A percentile compares a stretch with the other conserved stretches of the same genome.
Evolutionary conservation across 2,888 invertebrate species (phyloP).

Genomic region (Patella pellucida): DNA sequence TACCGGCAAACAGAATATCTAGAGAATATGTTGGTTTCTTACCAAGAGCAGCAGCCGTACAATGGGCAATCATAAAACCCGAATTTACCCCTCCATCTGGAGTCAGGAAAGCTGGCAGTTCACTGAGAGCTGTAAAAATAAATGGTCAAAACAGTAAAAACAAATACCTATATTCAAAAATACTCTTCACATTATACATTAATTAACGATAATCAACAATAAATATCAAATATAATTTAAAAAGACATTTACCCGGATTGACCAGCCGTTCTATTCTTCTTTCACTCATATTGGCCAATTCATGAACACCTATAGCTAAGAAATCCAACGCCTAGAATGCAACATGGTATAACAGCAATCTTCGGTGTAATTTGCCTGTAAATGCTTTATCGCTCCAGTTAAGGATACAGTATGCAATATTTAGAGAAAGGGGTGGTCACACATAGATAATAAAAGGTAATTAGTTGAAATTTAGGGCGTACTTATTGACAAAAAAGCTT

Average conservation of each 20-base stretch:
- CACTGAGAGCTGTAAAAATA: conserved; percentile 74
- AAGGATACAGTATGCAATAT: no score
- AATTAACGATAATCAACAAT: background rate
- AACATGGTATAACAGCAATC: background rate
- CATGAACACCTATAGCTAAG: conserved; percentile 78
- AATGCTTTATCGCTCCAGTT: no score
- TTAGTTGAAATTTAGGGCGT: no score
- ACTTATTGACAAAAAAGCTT: no score
- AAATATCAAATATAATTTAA: background rate
- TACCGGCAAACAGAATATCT: no score
- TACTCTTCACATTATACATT: background rate
- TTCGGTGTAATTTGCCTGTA: no score
- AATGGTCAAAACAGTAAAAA: background rate
- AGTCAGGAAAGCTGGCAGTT: conserved; percentile 78
- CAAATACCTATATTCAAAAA: background rate
- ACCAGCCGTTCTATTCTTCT: conserved; percentile 77
- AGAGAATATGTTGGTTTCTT: conserved; percentile 29
- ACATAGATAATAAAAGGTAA: no score
- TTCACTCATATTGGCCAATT: conserved; percentile 79
- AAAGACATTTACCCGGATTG: conserved; percentile 74
- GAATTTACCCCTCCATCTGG: conserved; percentile 80
- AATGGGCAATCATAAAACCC: conserved; percentile 80
- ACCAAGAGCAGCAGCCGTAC: conserved; percentile 79
- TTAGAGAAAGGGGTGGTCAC: no score
- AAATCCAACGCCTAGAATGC: conserved; percentile 75